These are phyloP conservation scores for Metalampra italica DNA, from an alignment of 2,888 invertebrate species.

Conservation along the genomic window DNA sequence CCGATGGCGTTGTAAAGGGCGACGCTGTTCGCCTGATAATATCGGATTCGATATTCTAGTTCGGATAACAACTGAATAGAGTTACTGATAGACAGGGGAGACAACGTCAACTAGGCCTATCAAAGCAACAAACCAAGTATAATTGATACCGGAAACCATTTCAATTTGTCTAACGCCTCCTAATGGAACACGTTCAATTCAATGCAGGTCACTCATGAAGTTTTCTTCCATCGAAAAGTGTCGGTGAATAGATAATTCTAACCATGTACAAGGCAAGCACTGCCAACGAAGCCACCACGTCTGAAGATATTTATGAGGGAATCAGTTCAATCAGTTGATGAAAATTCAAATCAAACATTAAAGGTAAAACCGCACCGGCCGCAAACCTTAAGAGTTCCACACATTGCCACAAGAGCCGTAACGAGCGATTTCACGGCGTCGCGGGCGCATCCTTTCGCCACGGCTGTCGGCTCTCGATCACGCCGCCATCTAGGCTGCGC, in stretches of 20 bases:
- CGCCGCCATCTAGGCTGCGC: slow-evolving; percentile 48
- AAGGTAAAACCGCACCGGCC: slow-evolving; percentile 17
- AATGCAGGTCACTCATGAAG: too few relatives aligned
- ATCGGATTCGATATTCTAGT: slow-evolving; percentile 11
- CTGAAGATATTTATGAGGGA: too few relatives aligned
- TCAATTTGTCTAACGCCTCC: too few relatives aligned
- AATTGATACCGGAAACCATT: too few relatives aligned
- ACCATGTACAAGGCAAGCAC: background rate
- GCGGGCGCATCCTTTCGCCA: slow-evolving; percentile 72
- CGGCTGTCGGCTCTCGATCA: slow-evolving; percentile 64
- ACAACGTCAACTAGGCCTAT: too few relatives aligned
- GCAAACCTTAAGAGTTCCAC: slow-evolving; percentile 15
- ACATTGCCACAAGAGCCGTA: slow-evolving; percentile 39
- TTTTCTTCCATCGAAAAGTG: too few relatives aligned
- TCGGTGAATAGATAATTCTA: background rate
- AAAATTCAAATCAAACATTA: slow-evolving; percentile 20
- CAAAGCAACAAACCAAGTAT: too few relatives aligned
- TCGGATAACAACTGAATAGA: slow-evolving; percentile 8
- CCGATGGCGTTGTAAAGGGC: slow-evolving; percentile 40
- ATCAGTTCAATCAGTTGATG: background rate
- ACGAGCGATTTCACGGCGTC: slow-evolving; percentile 68
- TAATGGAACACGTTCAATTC: too few relatives aligned
- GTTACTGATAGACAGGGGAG: slow-evolving; percentile 3
- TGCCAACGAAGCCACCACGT: too few relatives aligned
- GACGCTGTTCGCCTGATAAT: slow-evolving; percentile 14